Evolutionary conservation across 30 jellyfish, hydroid and myxozoan genomes (phyloP).

Genomic region (Turritopsis rubra): DNA sequence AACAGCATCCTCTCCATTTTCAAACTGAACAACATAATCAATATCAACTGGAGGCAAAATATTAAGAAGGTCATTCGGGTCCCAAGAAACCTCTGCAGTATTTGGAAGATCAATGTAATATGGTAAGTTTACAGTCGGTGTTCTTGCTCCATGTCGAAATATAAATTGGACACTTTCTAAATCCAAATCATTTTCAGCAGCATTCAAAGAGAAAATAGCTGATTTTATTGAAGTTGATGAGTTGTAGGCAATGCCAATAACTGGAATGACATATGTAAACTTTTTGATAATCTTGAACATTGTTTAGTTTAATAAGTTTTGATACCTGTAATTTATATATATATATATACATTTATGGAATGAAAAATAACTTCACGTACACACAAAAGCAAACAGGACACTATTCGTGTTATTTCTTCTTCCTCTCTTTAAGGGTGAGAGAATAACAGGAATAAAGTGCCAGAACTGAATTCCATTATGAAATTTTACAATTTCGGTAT

Average conservation of each 20-base stretch:
- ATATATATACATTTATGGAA: too few relatives aligned
- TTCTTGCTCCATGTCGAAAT: constrained; percentile 76
- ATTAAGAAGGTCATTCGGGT: background rate
- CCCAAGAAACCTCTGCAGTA: constrained; percentile 43
- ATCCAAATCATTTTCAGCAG: constrained; percentile 2
- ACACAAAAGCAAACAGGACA: too few relatives aligned
- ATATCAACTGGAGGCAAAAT: constrained; percentile 3
- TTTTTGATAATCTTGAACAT: background rate
- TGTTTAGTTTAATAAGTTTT: background rate
- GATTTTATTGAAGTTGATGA: background rate
- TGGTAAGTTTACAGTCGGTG: constrained; percentile 31
- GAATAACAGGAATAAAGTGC: too few relatives aligned
- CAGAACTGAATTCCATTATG: too few relatives aligned
- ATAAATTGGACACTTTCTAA: constrained; percentile 31
- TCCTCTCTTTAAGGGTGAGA: too few relatives aligned
- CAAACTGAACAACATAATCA: background rate
- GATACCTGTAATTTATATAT: too few relatives aligned
- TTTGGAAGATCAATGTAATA: constrained; percentile 40
- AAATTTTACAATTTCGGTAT: too few relatives aligned
- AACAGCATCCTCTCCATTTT: background rate
- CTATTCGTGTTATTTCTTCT: too few relatives aligned
- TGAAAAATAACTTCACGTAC: too few relatives aligned
- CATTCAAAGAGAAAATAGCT: background rate
- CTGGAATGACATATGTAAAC: background rate
- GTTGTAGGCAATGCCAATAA: background rate